Evolutionary conservation across 2,888 invertebrate species (phyloP).

Genomic region (Trichopria drosophilae): DNA sequence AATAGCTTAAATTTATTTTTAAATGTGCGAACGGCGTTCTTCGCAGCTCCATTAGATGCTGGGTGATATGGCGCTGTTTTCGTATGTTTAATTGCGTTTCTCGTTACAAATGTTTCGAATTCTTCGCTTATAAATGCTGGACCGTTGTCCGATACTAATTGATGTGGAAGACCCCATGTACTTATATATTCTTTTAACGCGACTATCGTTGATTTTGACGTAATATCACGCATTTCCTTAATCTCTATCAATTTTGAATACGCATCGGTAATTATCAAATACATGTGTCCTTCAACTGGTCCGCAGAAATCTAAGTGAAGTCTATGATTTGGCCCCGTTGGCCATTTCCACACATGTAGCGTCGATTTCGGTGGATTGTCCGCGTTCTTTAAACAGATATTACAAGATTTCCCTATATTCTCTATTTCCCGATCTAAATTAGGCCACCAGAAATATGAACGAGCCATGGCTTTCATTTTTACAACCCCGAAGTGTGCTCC

Average conservation of each 20-base stretch:
- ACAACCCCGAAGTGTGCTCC: constrained; percentile 34
- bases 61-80: constrained; percentile 22
- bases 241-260: constrained; percentile 19
- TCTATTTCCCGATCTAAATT: constrained; percentile 32
- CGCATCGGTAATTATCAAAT: too few relatives aligned
- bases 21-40: constrained; percentile 25
- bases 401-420: constrained; percentile 12
- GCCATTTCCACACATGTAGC: constrained; percentile 27
- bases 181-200: constrained; percentile 20
- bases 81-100: constrained; percentile 16
- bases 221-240: constrained; percentile 19
- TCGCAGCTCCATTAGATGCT: too few relatives aligned
- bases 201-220: constrained; percentile 17
- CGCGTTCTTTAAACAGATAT: constrained; percentile 18
- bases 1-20: constrained; percentile 19
- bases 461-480: constrained; percentile 37
- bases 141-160: constrained; percentile 32
- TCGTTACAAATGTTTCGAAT: constrained; percentile 9
- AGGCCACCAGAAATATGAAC: constrained; percentile 35
- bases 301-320: constrained; percentile 29
- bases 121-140: constrained; percentile 23
- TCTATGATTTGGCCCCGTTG: constrained; percentile 28
- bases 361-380: constrained; percentile 23
- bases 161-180: too few relatives aligned
- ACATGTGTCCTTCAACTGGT: constrained; percentile 26